Percentiles rank a stretch among this genome's conserved stretches.
phyloP scores from a whole-genome alignment of 2,797 vertebrate genomes.

The Paedocypris micromegethes region DNA sequence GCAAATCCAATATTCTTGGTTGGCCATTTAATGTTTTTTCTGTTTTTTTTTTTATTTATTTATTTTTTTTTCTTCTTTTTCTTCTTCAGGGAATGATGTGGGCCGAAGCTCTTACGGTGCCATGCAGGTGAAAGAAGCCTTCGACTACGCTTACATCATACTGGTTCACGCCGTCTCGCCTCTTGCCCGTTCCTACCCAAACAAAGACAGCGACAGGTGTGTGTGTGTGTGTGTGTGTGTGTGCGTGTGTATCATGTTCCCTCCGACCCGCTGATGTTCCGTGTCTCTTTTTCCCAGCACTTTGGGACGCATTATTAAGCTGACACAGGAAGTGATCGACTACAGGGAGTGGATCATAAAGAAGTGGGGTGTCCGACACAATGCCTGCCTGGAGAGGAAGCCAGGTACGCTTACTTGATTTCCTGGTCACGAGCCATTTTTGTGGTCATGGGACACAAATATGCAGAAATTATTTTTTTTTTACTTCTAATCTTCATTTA shows the following conservation, averaged over 20 bases:
- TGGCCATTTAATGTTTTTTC: background rate
- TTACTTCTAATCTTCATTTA: too few relatives aligned
- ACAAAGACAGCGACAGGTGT: conserved; percentile 92
- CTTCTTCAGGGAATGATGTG: conserved; percentile 83
- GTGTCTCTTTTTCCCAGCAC: conserved; percentile 66
- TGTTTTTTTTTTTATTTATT: background rate
- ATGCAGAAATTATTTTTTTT: too few relatives aligned
- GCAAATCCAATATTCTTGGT: background rate
- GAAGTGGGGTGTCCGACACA: conserved; percentile 83
- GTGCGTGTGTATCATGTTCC: background rate
- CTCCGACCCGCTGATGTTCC: background rate
- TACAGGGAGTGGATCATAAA: conserved; percentile 95
- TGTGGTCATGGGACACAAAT: too few relatives aligned
- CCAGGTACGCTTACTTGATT: conserved; percentile 64
- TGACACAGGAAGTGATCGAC: conserved; percentile 94
- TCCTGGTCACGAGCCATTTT: too few relatives aligned
- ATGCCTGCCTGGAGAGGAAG: conserved; percentile 62
- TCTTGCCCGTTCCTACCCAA: conserved; percentile 90
- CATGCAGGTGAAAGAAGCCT: conserved; percentile 95
- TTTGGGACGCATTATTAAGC: conserved; percentile 91
- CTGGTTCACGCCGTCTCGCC: conserved; percentile 90
- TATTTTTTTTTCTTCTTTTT: background rate
- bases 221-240: background rate
- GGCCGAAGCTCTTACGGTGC: conserved; percentile 95
- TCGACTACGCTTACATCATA: conserved; percentile 95